phyloP scores from a whole-genome alignment of 2,888 invertebrate genomes.

The Melipona beecheii region DNA sequence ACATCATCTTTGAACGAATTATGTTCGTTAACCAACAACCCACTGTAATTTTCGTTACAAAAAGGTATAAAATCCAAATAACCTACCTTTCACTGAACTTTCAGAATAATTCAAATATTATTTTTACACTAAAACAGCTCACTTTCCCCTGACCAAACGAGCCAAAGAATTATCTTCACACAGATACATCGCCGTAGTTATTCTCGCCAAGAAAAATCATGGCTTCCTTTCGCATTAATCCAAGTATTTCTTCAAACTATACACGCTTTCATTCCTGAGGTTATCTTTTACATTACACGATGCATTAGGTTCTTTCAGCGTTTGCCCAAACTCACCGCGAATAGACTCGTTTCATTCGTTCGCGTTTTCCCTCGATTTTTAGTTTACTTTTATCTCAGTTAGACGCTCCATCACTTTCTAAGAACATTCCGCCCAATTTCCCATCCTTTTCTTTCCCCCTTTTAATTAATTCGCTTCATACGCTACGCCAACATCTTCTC shows the following conservation, averaged over 20 bases:
- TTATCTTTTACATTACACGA: not conserved
- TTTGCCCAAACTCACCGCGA: not conserved
- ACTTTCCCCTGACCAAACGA: too few species aligned
- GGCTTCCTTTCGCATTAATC: not conserved
- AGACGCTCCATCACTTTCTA: conserved; percentile 10
- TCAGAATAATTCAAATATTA: not conserved
- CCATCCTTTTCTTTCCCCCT: not conserved
- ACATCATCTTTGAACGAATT: too few species aligned
- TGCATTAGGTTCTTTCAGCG: conserved; percentile 3
- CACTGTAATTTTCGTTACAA: too few species aligned
- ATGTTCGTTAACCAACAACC: too few species aligned
- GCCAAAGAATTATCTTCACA: not conserved
- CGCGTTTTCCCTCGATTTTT: conserved; percentile 28
- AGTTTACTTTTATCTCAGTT: conserved; percentile 29
- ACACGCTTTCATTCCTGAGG: not conserved
- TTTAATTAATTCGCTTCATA: conserved; percentile 39
- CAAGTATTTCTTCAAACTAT: not conserved
- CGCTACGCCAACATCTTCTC: conserved; percentile 18
- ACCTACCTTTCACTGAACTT: not conserved
- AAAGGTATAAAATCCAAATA: too few species aligned
- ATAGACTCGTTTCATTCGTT: conserved; percentile 14
- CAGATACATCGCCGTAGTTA: not conserved
- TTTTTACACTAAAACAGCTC: not conserved
- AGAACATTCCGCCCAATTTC: not conserved
- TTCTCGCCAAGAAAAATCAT: not conserved